phyloP scores from a whole-genome alignment of 2,797 vertebrate species.

The Chelidonichthys spinosus region DNA sequence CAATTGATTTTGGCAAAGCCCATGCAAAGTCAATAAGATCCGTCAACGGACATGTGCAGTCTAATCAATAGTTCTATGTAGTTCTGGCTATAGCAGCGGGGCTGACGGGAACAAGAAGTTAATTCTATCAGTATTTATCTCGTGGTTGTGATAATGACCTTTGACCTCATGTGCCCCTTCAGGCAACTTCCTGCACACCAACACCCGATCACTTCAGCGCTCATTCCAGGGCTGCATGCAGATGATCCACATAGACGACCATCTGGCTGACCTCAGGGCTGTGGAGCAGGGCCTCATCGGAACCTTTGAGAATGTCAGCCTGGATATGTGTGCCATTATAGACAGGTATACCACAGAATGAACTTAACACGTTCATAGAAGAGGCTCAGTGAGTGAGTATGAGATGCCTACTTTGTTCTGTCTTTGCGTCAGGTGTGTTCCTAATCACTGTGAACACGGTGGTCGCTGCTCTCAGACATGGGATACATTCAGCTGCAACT shows the following conservation, averaged over 20 bases:
- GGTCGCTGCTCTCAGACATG: slow-evolving; percentile 95
- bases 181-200: slow-evolving; percentile 88
- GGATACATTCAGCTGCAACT: slow-evolving; percentile 94
- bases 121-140: neutral
- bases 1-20: too few relatives aligned
- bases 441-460: slow-evolving; percentile 95
- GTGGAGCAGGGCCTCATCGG: slow-evolving; percentile 92
- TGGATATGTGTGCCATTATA: slow-evolving; percentile 97
- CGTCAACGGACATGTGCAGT: too few relatives aligned
- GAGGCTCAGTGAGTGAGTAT: neutral
- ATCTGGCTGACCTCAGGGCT: slow-evolving; percentile 89
- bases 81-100: neutral
- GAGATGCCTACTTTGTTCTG: neutral
- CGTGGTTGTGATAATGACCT: neutral
- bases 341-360: slow-evolving; percentile 86
- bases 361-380: neutral
- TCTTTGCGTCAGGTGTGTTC: slow-evolving; percentile 88
- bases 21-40: too few relatives aligned
- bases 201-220: slow-evolving; percentile 81
- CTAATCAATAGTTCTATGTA: too few relatives aligned
- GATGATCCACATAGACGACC: slow-evolving; percentile 94
- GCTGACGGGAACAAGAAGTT: neutral
- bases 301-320: slow-evolving; percentile 93
- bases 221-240: slow-evolving; percentile 99
- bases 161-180: slow-evolving; percentile 5